Evolutionary conservation across 2,797 vertebrate genomes (phyloP), one percentile per base, ranked within the genome.

Genomic region (Pelodytes ibericus): DNA sequence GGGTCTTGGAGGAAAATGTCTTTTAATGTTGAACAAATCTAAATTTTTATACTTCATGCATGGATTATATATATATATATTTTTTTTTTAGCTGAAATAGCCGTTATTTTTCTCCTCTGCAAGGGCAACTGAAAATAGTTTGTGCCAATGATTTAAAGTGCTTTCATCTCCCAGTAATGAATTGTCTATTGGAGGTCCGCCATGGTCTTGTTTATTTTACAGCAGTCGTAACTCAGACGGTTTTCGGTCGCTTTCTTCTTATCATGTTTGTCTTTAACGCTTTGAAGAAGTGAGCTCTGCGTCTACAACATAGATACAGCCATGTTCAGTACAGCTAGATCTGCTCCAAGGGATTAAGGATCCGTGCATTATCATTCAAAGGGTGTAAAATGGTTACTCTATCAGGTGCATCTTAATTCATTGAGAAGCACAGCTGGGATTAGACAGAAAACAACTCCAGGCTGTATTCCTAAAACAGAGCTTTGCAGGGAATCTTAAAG

Each of bases 61-160:
- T 60, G 62, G 62, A 66, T 72, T 77, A 65, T n/a, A n/a, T n/a
- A n/a, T n/a, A n/a, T n/a, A n/a, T n/a, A n/a, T n/a, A n/a, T n/a
- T n/a, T 77, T 66, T n/a, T 51, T 60, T 66, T 65, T 27, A 20
- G 16, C 36, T 39, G 36, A 22, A 63, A 39, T 70, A 16, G 31
- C 4, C 30, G 20, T 26, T 65, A 33, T 68, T 68, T 71, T 31
- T 67, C 60, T 47, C 22, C 62, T 36, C 22, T 11, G 15, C 75
- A 77, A 77, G 69, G 69, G 56, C 68, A 77, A 36, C 51, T 49
- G 69, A 77, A 77, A 72, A 72, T 72, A 3, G 68, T 72, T 49
- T 60, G 30, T 53, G 53, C 61, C 69, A 51, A 24, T 77, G 75
- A 77, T 77, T 77, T 77, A 72, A 30, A 22, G 39, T 16, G 0